Base-by-base conservation (phyloP, 2,888 invertebrate species). In the Pyrocoelia pectoralis region DNA sequence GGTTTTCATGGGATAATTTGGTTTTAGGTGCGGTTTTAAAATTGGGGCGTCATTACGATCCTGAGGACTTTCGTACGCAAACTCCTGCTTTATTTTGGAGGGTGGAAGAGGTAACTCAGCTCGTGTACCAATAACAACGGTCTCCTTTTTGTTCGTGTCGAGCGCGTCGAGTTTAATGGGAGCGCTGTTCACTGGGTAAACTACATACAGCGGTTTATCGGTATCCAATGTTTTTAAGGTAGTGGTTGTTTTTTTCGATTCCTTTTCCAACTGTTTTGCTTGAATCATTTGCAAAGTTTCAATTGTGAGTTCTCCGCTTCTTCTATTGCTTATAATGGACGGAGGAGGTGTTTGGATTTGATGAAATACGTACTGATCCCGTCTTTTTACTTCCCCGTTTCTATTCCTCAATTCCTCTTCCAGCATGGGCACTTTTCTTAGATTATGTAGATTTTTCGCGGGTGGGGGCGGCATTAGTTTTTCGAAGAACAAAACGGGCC, bases 261-360 rank as follows among this genome's bases (percentile, higher is more conserved):
- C 76, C 49, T 80, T 72, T 63, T 81, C 76, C 9, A 82, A 76
- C 62, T 82, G 79, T 71, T 85, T 83, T 0, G 85, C 83, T 73
- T 89, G 89, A 48, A 90, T 83, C 90, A 90, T 89, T 79, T 90
- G 90, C 28, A 89, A 75, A 0, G 89, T 89, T 9, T 89, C 85
- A 0, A 89, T 85, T 0, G 84, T 84, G 18, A 85, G 83, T 3
- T 85, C 79, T 33, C 77, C 74, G 1, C 79, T 79, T 67, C 82
- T 76, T 55, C 83, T 77, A 54, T 83, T 84, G 0, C 82, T 77
- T 24, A 84, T 72, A 1, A 84, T 79, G 12, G 82, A 78, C 10
- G 84, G 83, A 2, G 84, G 84, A 2, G 77, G 76, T 2, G 84
- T 84, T 0, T 80, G 79, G 1, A 76, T 75, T 63, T 78, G 76